These are phyloP conservation scores for Streptopelia turtur DNA, from an alignment of 2,797 vertebrate species.

Conservation along the genomic window DNA sequence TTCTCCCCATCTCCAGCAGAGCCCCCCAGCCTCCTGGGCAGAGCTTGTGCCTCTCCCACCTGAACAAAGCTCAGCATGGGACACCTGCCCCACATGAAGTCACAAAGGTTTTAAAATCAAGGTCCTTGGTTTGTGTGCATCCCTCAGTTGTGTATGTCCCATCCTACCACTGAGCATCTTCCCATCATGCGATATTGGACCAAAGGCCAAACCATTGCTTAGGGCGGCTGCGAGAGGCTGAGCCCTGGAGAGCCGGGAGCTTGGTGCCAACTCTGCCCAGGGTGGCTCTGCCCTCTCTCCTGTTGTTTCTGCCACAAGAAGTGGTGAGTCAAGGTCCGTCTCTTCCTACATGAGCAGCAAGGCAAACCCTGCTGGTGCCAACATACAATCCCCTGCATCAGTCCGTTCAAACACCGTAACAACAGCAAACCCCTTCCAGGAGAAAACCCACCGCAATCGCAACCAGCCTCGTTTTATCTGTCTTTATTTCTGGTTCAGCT, in stretches of 20 bases:
- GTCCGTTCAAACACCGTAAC: fast-evolving
- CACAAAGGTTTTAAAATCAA: background rate
- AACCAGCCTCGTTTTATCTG: fast-evolving
- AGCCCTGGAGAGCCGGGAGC: background rate
- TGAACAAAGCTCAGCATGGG: background rate
- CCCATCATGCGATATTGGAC: fast-evolving
- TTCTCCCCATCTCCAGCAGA: background rate
- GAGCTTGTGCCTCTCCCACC: background rate
- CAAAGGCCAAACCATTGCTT: fast-evolving
- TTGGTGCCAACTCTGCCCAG: background rate
- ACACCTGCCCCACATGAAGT: background rate
- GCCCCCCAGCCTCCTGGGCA: background rate
- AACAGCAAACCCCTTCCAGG: background rate
- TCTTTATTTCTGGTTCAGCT: background rate
- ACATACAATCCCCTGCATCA: fast-evolving
- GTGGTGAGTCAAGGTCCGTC: background rate
- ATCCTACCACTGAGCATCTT: fast-evolving
- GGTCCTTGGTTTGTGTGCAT: background rate
- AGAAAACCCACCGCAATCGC: background rate
- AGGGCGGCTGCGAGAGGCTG: background rate
- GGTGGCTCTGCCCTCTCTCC: background rate
- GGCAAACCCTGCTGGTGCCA: background rate
- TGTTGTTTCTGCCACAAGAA: background rate
- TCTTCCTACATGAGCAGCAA: background rate
- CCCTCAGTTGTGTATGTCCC: background rate